A percentile compares a stretch with the other conserved stretches of the same genome.
phyloP scores from a whole-genome alignment of 2,797 vertebrate species.

The Gymnothorax reevesii region DNA sequence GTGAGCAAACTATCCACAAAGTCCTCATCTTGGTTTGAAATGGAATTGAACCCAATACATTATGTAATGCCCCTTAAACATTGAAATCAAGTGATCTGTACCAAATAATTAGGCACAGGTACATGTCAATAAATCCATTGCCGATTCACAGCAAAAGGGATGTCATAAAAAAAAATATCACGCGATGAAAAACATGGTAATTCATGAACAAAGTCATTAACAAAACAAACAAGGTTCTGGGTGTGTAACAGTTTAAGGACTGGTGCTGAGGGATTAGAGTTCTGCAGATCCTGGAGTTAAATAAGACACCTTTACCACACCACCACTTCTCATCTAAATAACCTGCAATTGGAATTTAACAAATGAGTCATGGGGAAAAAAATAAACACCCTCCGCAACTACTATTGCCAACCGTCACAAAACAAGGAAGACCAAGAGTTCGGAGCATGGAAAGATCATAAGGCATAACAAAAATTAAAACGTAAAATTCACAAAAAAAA shows the following conservation, averaged over 20 bases:
- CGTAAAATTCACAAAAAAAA: not conserved
- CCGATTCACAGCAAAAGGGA: not conserved
- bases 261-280: slow-evolving; percentile 24
- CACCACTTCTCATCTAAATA: not conserved
- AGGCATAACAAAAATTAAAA: not conserved
- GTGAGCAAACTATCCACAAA: not conserved
- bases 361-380: not conserved
- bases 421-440: slow-evolving; percentile 5
- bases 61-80: not conserved
- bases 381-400: not conserved
- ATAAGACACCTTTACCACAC: not conserved
- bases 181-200: not conserved
- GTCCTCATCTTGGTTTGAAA: not conserved
- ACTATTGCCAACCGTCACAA: not conserved
- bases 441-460: not conserved
- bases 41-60: not conserved
- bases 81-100: not conserved
- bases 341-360: not conserved
- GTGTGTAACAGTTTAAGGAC: slow-evolving; percentile 21
- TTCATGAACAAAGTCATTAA: not conserved
- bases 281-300: not conserved
- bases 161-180: not conserved
- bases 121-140: not conserved
- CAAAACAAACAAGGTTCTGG: not conserved
- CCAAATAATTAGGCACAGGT: slow-evolving; percentile 1